Base-by-base conservation (phyloP, 2,797 vertebrate species). In the Sardinella longiceps region DNA sequence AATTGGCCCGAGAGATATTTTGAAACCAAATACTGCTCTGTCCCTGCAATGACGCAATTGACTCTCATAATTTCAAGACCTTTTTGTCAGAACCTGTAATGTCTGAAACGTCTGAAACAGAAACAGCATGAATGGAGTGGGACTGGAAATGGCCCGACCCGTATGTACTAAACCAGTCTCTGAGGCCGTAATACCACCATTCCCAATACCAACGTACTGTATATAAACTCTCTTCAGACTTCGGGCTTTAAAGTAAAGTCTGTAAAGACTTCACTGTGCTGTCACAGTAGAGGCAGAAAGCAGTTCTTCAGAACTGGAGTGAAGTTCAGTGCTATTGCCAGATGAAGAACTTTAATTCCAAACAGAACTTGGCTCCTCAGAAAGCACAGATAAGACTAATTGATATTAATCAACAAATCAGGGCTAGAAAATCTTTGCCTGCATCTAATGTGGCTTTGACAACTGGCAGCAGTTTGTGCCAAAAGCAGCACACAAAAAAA, bases 1-100 rank as follows among this genome's bases (percentile, higher is more conserved):
- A 84, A 88, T 87, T 84, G 88, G 90, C 85, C 88, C 25, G 23
- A 74, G 82, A 90, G 90, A 90, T 88, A 87, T 92, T 92, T 92
- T 89, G 91, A 92, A 93, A 94, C 88, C 82, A 83, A 90, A 94
- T 89, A 91, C 70, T 43, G 37, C 70, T 43, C 81, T 85, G 81
- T 80, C 43, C 5, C 12, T 87, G 85, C 87, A 80, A 88, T 85
- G 88, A 83, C 80, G 58, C 48, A 85, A 81, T 33, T 77, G 85
- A 46, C 85, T 89, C 88, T 66, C 48, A 56, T 66, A 82, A 53
- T 60, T 80, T 85, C 81, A 87, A 46, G 33, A 77, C 70, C 37
- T 20, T 77, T 77, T 28, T 77, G 33, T 77, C 70, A 43, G 70
- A 43, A 23, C 37, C 33, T 77, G 70, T 77, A 43, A 77, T 77